Conservation (phyloP, 2,888 invertebrate species). For the Stenurella melanura region DNA sequence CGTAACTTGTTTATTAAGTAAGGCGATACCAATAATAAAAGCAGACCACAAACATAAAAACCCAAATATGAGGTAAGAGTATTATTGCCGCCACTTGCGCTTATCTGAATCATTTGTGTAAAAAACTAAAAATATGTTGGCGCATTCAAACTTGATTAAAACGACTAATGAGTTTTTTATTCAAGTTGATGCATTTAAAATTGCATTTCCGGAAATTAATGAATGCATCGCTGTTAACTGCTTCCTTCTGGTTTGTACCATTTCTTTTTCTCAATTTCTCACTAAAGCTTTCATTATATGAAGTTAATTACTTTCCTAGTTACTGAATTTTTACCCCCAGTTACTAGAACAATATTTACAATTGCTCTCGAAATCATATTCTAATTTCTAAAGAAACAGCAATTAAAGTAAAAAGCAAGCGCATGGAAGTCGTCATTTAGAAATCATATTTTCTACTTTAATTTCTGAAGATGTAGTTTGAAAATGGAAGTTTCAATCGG, state of each 20-base stretch:
- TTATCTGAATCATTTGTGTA: too few relatives aligned
- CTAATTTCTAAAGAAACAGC: too few relatives aligned
- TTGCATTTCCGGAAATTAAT: neutral
- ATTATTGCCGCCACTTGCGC: too few relatives aligned
- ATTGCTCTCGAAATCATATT: neutral
- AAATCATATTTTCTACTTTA: too few relatives aligned
- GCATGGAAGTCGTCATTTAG: too few relatives aligned
- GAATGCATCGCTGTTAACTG: neutral
- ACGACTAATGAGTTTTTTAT: neutral
- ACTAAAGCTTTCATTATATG: neutral
- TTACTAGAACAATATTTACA: neutral
- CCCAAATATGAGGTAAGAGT: too few relatives aligned
- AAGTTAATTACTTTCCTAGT: neutral
- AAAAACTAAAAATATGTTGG: neutral
- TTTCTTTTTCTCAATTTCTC: neutral
- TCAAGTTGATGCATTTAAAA: neutral
- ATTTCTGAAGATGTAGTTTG: too few relatives aligned
- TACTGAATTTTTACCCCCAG: neutral
- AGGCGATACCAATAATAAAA: too few relatives aligned
- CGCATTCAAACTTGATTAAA: neutral
- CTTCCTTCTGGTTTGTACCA: neutral
- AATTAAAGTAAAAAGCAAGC: too few relatives aligned
- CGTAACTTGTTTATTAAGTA: too few relatives aligned
- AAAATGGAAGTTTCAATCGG: too few relatives aligned
- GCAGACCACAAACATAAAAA: too few relatives aligned